Evolutionary conservation across 2,888 invertebrate genomes (phyloP), one percentile per base, ranked within the genome.

Genomic region (Coenonympha arcania): DNA sequence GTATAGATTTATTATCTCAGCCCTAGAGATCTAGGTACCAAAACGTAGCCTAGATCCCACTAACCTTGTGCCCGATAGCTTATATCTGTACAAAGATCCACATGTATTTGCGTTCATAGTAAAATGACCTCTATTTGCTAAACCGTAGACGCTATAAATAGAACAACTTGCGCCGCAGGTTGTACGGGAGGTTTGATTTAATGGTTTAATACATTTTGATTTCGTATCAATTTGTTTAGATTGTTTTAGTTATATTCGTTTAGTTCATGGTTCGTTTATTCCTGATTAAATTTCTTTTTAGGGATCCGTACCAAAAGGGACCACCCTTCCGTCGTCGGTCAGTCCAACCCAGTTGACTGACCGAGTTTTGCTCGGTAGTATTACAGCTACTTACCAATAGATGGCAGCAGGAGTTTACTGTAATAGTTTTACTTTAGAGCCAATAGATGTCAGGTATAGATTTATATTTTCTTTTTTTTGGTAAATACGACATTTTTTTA

Each of bases 11-110:
- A 11, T 24, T 39, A 22, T 39, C 15, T 39, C 52, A 52, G 20
- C 55, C 52, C 50, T 55, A 50, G 2, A 3, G 20, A 39, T 31
- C 46, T 52, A 52, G 45, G 50, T 48, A 52, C 55, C 55, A 50
- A 55, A 55, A 54, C 56, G 51, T 59, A 59, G 58, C 69, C 69
- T 60, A 67, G 62, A 68, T 68, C 54, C 54, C 52, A 39, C 16
- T 57, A 58, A 61, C 69, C 69, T 69, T 69, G 69, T 60, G 51
- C 57, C 47, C 55, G 54, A 62, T 69, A 50, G 45, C 39, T 28
- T 45, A 26, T 48, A 50, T 55, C 50, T 50, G 34, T 48, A 48
- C 47, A 13, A 19, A 28, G 39, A 37, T 28, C 45, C 42, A 24
- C 33, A 42, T 34, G 46, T n/a, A 16, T 34, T 42, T 26, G 37